Evolutionary conservation across 2,888 invertebrate species (phyloP), one percentile per base, ranked within the genome.

Genomic region (Coenonympha glycerion): DNA sequence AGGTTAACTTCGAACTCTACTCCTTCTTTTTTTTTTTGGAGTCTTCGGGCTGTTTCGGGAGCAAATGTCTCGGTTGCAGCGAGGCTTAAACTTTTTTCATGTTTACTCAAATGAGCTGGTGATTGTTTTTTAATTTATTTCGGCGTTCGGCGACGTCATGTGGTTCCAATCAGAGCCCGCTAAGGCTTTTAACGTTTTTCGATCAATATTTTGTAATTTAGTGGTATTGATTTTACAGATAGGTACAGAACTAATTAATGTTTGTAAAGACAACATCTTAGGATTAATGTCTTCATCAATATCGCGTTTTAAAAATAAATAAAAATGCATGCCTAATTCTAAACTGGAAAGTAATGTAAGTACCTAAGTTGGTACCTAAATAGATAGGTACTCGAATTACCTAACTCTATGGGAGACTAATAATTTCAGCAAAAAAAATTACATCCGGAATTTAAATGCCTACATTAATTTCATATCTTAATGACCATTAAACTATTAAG

Each of bases 121-220:
- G 82, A 85, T 87, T 83, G 85, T 86, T 86, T 87, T 85, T 86
- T 83, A 85, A 84, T 85, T 85, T 85, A 81, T 85, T 82, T 74
- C 74, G 72, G 76, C 74, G 74, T 71, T 79, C 73, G 63, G 62
- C 74, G 71, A 69, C 74, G 83, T 84, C 87, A 87, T 86, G 75
- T 87, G 87, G 79, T 84, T 86, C 78, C 84, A 86, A 87, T 87
- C 86, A 84, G 72, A 63, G 73, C 56, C 60, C 61, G 71, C 64
- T 68, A 66, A 75, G 64, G 74, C 75, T 76, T 81, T 81, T 76
- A 74, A 71, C 67, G 71, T 78, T 80, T 82, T 81, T 76, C 61
- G 55, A 69, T 73, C 67, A 65, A 68, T 70, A 69, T 71, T 68
- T 66, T 55, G 59, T 50, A 63, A 63, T 64, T 62, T 36, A 49